A percentile compares a stretch with the other conserved stretches of the same genome.
Evolutionary conservation across 2,113 vertebrate species (phyloP).

Genomic region (Cepphus grylle): DNA sequence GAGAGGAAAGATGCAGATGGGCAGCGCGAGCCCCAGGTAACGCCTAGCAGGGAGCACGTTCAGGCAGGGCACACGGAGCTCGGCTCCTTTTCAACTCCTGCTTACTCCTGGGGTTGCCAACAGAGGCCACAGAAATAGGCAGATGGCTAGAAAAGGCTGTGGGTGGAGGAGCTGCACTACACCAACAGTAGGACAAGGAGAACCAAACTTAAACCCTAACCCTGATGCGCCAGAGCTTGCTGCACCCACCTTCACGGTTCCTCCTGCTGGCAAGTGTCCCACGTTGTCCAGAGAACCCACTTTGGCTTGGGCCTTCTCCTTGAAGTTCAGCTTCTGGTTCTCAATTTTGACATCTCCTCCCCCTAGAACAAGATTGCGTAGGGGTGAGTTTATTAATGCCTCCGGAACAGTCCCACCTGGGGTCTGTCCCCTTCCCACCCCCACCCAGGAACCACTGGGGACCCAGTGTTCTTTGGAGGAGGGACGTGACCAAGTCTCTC

Average conservation of each 20-base stretch:
- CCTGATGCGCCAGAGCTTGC: background rate
- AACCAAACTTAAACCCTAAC: background rate
- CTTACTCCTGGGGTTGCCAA: background rate
- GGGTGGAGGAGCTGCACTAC: background rate
- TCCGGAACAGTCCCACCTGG: background rate
- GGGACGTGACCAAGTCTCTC: background rate
- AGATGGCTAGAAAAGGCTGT: background rate
- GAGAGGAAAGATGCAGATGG: background rate
- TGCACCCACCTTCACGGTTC: constrained; percentile 78
- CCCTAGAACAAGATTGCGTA: constrained; percentile 61
- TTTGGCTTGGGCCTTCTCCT: constrained; percentile 90
- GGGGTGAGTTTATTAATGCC: background rate
- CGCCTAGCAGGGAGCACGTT: background rate
- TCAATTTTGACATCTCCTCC: constrained; percentile 90
- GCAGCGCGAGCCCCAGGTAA: background rate
- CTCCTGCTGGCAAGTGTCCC: constrained; percentile 81
- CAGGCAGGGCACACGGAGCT: background rate
- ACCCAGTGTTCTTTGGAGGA: fast-evolving
- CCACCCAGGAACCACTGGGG: fast-evolving
- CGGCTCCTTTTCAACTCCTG: background rate
- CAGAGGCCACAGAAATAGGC: background rate
- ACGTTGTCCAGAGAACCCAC: constrained; percentile 87
- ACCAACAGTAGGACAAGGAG: background rate
- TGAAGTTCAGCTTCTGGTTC: constrained; percentile 88
- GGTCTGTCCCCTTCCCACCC: background rate